Evolutionary conservation across 2,113 vertebrate species (phyloP).

Genomic region (Chloebia gouldiae): DNA sequence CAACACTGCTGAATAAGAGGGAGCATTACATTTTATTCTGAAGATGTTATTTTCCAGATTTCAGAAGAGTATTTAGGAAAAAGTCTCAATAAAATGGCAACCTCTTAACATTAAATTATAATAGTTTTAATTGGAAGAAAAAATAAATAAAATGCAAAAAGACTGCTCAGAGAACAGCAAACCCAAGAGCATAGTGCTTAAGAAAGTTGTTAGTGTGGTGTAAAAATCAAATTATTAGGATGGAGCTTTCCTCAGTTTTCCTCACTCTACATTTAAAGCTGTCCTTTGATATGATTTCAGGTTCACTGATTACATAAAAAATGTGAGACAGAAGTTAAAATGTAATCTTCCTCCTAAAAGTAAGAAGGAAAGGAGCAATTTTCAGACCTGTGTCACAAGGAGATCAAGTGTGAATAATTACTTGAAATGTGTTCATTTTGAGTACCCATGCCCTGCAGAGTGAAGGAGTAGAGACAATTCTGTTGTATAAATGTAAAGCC

Average conservation of each 20-base stretch:
- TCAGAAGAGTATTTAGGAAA: not conserved
- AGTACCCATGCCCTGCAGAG: not conserved
- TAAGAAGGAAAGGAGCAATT: not conserved
- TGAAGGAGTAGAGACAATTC: not conserved
- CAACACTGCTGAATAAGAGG: not conserved
- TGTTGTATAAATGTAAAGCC: not conserved
- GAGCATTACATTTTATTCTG: not conserved
- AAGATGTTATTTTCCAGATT: not conserved
- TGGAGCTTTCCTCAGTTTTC: not conserved
- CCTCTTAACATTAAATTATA: not conserved
- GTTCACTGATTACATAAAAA: not conserved
- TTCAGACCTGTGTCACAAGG: not conserved
- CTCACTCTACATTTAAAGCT: not conserved
- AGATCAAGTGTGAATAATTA: not conserved
- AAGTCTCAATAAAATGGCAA: not conserved
- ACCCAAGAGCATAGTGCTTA: not conserved
- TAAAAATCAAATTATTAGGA: not conserved
- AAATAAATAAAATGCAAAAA: not conserved
- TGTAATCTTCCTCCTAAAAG: not conserved
- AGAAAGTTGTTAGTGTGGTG: not conserved
- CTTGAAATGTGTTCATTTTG: not conserved
- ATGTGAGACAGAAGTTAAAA: not conserved
- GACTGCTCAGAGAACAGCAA: not conserved
- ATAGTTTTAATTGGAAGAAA: not conserved
- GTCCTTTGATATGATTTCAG: not conserved